Base-by-base conservation (phyloP, 2,113 vertebrate genomes). In the cat (Felis catus) region DNA sequence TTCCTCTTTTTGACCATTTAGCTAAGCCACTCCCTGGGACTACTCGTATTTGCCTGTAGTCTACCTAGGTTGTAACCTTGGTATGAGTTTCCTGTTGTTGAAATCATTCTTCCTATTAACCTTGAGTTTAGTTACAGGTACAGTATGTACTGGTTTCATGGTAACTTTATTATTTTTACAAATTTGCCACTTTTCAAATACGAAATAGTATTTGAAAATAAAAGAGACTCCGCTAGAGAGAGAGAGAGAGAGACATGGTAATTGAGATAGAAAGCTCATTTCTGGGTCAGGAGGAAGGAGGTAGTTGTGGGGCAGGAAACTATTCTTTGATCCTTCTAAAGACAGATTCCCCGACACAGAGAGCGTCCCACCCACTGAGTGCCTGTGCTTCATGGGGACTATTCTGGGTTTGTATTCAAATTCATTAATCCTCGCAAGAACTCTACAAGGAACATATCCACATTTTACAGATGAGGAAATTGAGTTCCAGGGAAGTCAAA, bases 391-490 rank as follows among this genome's bases (percentile, higher is more conserved):
- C 58, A 29, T 21, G 89, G 91, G 61, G n/a, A 27, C 93, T 87
- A 6, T 95, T 80, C 21, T 82, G 19, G 33, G 31, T 84, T 39
- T 76, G 21, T 65, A 61, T 45, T 4, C 3, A 39, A 29, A 79
- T 14, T 73, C 41, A 63, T 29, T 78, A 70, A 73, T 93, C 5
- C 23, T 84, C 68, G 58, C 4, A 76, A 70, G 61, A 92, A 63
- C 15, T 71, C 45, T 36, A 1, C 36, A 90, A 79, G 45, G 74
- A 91, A 63, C 31, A 78, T 93, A 51, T 33, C 29, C 78, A 11
- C 33, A 70, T 81, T 94, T 95, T n/a, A 87, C 53, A 92, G 55
- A 36, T 36, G 29, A 90, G 79, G 86, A 71, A 82, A 91, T 33
- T 19, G 45, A 96, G 29, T 15, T 14, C 68, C 68, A 92, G 91